These are phyloP conservation scores for Silurus aristotelis DNA, from an alignment of 2,797 vertebrate genomes.

Conservation along the genomic window DNA sequence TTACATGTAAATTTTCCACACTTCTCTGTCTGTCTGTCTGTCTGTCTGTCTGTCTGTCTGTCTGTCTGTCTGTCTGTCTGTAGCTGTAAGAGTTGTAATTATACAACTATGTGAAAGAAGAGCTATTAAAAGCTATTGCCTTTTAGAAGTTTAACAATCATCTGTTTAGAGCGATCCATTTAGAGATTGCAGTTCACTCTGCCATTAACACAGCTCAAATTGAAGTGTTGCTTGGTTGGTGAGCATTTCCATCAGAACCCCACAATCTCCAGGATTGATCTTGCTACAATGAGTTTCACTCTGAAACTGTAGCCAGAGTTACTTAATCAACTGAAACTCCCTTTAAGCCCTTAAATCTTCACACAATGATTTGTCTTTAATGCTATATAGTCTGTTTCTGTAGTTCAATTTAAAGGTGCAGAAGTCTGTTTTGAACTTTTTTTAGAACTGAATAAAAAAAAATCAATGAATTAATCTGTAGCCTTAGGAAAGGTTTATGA, in stretches of 20 bases:
- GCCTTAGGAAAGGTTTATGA: neutral
- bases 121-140: neutral
- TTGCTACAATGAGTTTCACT: neutral
- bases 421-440: neutral
- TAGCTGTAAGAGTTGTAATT: neutral
- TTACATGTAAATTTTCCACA: too few species aligned
- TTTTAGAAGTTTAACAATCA: neutral
- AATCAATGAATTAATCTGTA: too few species aligned
- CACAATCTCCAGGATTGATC: neutral
- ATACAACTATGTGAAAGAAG: neutral
- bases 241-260: neutral
- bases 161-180: neutral
- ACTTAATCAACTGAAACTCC: neutral
- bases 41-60: too few species aligned
- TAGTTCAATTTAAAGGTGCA: neutral
- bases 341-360: neutral
- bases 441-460: neutral
- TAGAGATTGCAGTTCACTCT: neutral
- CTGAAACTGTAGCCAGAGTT: neutral
- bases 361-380: neutral
- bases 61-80: neutral
- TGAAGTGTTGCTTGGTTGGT: neutral
- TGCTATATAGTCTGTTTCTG: neutral
- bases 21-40: too few species aligned
- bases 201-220: neutral